These are phyloP conservation scores for Halisarca cf. caerulea DNA, from an alignment of 37 sponge, comb jelly and placozoan species.

Conservation along the genomic window DNA sequence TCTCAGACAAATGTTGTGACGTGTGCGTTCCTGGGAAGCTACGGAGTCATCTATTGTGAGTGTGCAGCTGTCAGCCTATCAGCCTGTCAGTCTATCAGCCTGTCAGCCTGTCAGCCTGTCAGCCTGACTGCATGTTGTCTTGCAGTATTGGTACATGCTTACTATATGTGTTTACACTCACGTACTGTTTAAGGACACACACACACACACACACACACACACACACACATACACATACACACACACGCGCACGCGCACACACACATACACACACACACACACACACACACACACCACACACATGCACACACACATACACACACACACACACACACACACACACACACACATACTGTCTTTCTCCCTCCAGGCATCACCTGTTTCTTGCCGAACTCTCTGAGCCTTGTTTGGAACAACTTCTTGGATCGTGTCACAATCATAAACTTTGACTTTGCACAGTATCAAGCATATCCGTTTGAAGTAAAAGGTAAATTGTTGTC, in stretches of 20 bases:
- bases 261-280: conserved; percentile 52
- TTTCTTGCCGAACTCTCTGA: neutral
- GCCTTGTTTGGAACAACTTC: neutral
- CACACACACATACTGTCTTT: conserved; percentile 28
- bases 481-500: neutral
- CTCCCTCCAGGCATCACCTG: neutral
- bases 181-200: conserved; percentile 35
- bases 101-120: too few species aligned
- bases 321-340: conserved; percentile 46
- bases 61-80: neutral
- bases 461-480: neutral
- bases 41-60: conserved; percentile 15
- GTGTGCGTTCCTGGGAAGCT: conserved; percentile 16
- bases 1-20: conserved; percentile 6
- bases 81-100: too few species aligned
- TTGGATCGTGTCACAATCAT: neutral
- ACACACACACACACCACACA: conserved; percentile 50
- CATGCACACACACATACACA: conserved; percentile 46
- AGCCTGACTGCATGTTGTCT: neutral
- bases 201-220: conserved; percentile 52
- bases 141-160: too few species aligned
- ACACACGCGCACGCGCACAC: conserved; percentile 46
- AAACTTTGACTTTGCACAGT: neutral
- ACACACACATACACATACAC: conserved; percentile 51
- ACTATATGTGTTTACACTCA: conserved; percentile 21